These are phyloP conservation scores for Lepidurus packardi DNA, from an alignment of 1,140 invertebrate genomes.

Conservation along the genomic window DNA sequence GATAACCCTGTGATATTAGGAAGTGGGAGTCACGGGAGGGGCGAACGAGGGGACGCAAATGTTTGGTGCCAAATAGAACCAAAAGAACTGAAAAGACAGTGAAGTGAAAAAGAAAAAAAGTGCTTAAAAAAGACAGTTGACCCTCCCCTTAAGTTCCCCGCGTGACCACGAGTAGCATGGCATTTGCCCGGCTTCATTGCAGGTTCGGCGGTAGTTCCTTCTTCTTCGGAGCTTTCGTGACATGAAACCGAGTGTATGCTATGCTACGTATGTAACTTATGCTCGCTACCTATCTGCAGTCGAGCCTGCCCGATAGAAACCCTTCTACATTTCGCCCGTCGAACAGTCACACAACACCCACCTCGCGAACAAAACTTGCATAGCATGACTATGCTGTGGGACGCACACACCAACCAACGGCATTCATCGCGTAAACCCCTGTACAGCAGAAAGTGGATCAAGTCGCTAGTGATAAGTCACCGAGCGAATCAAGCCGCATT, in stretches of 20 bases:
- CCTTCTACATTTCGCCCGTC: neutral
- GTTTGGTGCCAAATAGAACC: too few relatives aligned
- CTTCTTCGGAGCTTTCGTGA: conserved; percentile 4
- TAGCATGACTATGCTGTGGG: neutral
- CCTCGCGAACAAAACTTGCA: neutral
- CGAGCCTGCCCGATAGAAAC: neutral
- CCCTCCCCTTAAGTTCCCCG: neutral
- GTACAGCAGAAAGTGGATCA: neutral
- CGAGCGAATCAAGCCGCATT: conserved; percentile 14
- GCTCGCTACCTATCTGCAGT: neutral
- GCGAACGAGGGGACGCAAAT: too few relatives aligned
- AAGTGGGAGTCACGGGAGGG: too few relatives aligned
- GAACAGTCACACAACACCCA: conserved; percentile 13
- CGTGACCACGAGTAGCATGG: neutral
- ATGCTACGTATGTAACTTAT: neutral
- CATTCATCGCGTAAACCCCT: conserved; percentile 9
- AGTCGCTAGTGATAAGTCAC: conserved; percentile 18
- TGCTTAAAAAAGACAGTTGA: neutral
- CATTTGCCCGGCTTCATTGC: conserved; percentile 18
- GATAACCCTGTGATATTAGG: too few relatives aligned
- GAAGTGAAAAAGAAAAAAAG: neutral
- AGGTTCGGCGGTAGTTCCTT: neutral
- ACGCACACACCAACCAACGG: conserved; percentile 3
- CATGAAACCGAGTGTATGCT: neutral
- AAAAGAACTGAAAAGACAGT: neutral